Conservation (phyloP, 2,888 invertebrate genomes). For the Gerris lacustris region DNA sequence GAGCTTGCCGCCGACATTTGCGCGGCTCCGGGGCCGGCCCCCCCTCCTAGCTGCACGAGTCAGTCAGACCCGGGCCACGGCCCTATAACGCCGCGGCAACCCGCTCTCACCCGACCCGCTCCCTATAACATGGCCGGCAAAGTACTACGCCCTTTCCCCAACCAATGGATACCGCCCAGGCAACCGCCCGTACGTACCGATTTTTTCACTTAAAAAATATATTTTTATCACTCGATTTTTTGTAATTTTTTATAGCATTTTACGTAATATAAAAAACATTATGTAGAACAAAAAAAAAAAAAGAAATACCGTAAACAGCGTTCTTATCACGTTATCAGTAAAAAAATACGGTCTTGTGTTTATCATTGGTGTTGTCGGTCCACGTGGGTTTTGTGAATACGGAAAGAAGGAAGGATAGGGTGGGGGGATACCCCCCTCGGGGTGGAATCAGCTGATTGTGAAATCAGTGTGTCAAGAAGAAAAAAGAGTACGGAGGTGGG, state of each 20-base stretch:
- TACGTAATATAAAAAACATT: too few relatives aligned
- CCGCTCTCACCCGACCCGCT: background rate
- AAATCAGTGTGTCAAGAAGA: slow-evolving; percentile 21
- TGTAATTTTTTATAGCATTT: too few relatives aligned
- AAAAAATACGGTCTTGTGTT: too few relatives aligned
- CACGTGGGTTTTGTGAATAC: slow-evolving; percentile 2
- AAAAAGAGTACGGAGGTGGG: slow-evolving; percentile 2
- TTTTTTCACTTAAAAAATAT: background rate
- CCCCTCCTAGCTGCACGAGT: background rate
- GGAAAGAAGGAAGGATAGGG: slow-evolving; percentile 1
- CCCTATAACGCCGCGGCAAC: background rate
- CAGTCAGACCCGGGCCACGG: slow-evolving; percentile 1
- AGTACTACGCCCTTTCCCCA: background rate
- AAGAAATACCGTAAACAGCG: too few relatives aligned
- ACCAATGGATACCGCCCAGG: background rate
- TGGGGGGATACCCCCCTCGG: slow-evolving; percentile 2
- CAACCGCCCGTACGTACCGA: background rate
- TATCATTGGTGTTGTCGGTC: background rate
- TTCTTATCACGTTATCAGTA: too few relatives aligned
- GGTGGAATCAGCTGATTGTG: slow-evolving; percentile 21
- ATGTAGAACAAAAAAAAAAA: too few relatives aligned
- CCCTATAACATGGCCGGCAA: background rate
- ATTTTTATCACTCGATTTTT: too few relatives aligned
- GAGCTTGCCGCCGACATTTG: slow-evolving; percentile 3
- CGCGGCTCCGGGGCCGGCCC: slow-evolving; percentile 1